Base-by-base conservation (phyloP, 2,113 vertebrate genomes). In the Malurus melanocephalus region DNA sequence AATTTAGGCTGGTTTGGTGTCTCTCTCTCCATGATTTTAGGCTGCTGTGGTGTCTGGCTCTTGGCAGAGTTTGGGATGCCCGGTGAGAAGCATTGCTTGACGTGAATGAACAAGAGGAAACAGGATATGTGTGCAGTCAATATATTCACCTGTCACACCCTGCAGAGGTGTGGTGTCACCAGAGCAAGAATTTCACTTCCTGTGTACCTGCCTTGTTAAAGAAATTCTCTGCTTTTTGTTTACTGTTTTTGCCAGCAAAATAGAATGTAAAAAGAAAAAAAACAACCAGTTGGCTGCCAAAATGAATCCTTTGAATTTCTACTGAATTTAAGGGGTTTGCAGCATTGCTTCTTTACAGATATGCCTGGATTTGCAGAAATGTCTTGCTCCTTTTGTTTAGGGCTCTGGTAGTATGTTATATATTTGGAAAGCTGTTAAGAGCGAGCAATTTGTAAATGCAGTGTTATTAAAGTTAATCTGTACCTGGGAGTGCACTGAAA, bases 71-170 rank as follows among this genome's bases (percentile, higher is more conserved):
- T 90, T 49, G 51, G 56, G 87, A 21, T 77, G 60, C 56, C 76
- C 85, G 51, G 8, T 35, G 77, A 93, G 68, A 94, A 88, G 66
- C 1, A 11, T 30, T 77, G n/a, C 30, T 78, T 83, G 71, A 35
- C n/a, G 46, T 85, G 76, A 88, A 57, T 64, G 80, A 79, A 56
- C 16, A 55, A 68, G 67, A 80, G 76, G 77, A 73, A 94, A 68
- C n/a, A 16, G 13, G 88, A 19, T 30, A 53, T 6, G 49, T 26
- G 79, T 91, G 89, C 72, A 57, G 61, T 87, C 14, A 7, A 3
- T 62, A 55, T 30, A 67, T 64, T 60, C 8, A 55, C 27, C 45
- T 49, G 45, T 65, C 20, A 9, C 19, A 26, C n/a, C 45, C 82
- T 93, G 30, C 51, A 4, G 51, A 51, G 53, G 17, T 40, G 38